Conservation (phyloP, 2,113 vertebrate species). For the Myanophis thanlyinensis region DNA sequence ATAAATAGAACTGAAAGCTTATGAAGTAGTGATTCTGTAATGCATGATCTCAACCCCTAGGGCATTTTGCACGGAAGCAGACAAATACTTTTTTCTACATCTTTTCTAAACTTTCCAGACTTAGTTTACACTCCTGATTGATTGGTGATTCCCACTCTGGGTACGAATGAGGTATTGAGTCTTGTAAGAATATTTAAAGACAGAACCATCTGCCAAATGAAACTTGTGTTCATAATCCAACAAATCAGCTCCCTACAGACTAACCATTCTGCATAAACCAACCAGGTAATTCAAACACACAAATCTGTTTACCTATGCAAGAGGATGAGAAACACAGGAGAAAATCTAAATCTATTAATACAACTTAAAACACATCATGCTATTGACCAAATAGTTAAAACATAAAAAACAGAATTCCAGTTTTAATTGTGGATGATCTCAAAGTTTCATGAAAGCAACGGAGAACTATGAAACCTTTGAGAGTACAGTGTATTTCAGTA, state of each 20-base stretch:
- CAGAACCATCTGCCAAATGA: not conserved
- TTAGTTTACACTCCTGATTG: not conserved
- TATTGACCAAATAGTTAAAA: not conserved
- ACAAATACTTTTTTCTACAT: not conserved
- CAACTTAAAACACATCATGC: not conserved
- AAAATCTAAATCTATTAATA: not conserved
- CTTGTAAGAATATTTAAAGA: conserved; percentile 20
- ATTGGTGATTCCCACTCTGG: not conserved
- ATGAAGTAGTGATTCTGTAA: not conserved
- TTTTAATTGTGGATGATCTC: not conserved
- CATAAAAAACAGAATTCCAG: not conserved
- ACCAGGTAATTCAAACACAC: not conserved
- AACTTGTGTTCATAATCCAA: not conserved
- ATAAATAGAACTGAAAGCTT: not conserved
- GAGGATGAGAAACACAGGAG: not conserved
- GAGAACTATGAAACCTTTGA: not conserved
- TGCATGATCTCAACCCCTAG: not conserved
- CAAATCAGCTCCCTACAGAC: not conserved
- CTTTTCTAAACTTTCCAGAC: not conserved
- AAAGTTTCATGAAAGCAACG: not conserved
- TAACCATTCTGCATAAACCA: not conserved
- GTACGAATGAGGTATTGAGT: not conserved
- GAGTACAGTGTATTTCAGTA: not conserved
- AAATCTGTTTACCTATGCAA: not conserved
- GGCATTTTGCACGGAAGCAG: not conserved